Conservation (phyloP, 2,113 vertebrate species). For the Excalfactoria chinensis region DNA sequence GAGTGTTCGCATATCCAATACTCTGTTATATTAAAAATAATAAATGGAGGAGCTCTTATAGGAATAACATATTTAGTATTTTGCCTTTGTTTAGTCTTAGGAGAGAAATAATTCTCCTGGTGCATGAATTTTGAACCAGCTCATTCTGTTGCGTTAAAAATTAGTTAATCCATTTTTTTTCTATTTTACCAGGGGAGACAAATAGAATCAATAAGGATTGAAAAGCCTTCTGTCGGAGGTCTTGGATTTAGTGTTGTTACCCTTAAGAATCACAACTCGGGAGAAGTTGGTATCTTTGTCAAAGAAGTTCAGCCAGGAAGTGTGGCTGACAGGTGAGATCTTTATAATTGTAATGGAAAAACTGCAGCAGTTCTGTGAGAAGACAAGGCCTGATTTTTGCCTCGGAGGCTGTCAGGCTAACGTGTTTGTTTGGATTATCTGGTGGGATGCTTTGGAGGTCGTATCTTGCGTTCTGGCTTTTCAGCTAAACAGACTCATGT, state of each 20-base stretch:
- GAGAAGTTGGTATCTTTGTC: slow-evolving; percentile 87
- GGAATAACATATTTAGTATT: slow-evolving; percentile 63
- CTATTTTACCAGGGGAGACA: slow-evolving; percentile 83
- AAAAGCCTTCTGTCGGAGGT: slow-evolving; percentile 87
- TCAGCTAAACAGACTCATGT: background rate
- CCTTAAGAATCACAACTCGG: slow-evolving; percentile 81
- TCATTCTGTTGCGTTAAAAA: slow-evolving; percentile 10
- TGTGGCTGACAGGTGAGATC: slow-evolving; percentile 89
- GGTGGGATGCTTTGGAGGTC: background rate
- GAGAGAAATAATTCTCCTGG: slow-evolving; percentile 14
- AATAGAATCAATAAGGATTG: slow-evolving; percentile 85
- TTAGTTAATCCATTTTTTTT: slow-evolving; percentile 26
- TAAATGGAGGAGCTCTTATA: slow-evolving; percentile 68
- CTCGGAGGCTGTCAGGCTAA: background rate
- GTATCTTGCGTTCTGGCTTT: slow-evolving; percentile 32
- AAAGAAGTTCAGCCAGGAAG: slow-evolving; percentile 92
- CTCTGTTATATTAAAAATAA: slow-evolving; percentile 67
- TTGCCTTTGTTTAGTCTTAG: slow-evolving; percentile 62
- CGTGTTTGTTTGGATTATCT: slow-evolving; percentile 35
- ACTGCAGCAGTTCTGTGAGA: background rate
- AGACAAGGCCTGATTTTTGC: background rate
- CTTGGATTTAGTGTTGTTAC: slow-evolving; percentile 96
- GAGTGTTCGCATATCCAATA: slow-evolving; percentile 52
- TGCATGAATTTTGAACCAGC: slow-evolving; percentile 1
- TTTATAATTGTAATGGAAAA: slow-evolving; percentile 17